Evolutionary conservation across 2,113 vertebrate species (phyloP), one percentile per base, ranked within the genome.

Genomic region (Pollachius pollachius): DNA sequence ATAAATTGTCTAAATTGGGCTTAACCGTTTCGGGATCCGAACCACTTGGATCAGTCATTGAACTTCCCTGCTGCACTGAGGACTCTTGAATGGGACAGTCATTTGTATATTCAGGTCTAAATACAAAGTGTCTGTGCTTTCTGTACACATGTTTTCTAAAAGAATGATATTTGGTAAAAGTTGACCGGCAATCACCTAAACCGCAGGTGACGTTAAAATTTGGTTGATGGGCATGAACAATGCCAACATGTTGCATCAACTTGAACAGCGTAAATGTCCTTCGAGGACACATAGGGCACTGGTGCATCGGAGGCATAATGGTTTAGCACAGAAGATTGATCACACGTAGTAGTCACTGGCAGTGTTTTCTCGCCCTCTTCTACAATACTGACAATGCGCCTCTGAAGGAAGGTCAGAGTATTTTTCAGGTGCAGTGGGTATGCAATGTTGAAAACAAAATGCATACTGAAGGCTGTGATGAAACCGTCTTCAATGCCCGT

Each of bases 371-470:
- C 23, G 27, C 66, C 66, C 66, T 68, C 66, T 58, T 68, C 54
- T 21, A 58, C 66, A 58, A 71, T 65, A 37, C 27, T 59, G 18
- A 71, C 69, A 34, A 64, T 56, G 62, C 2, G 13, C 62, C 23
- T 64, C 23, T 68, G 65, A 65, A 64, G 21, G 30, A 64, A 71
- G n/a, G 62, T 21, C 69, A 64, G 59, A 3, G 69, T 57, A 62
- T 71, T 71, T 52, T 71, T 71, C 52, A 68, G 27, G 48, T 68
- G 65, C 48, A 54, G 19, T 68, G 65, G 71, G 66, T 73, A 68
- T 63, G 66, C 52, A 60, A 74, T 34, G 52, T 64, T 68, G 52
- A 68, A 74, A 67, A 56, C 61, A 57, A 74, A 74, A 68, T 68
- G 62, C 23, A 61, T 66, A 68, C 71, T 54, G 27, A 68, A 68